A percentile compares a stretch with the other conserved stretches of the same genome.
phyloP scores from a whole-genome alignment of 1,140 invertebrate species.

The Atta cephalotes region DNA sequence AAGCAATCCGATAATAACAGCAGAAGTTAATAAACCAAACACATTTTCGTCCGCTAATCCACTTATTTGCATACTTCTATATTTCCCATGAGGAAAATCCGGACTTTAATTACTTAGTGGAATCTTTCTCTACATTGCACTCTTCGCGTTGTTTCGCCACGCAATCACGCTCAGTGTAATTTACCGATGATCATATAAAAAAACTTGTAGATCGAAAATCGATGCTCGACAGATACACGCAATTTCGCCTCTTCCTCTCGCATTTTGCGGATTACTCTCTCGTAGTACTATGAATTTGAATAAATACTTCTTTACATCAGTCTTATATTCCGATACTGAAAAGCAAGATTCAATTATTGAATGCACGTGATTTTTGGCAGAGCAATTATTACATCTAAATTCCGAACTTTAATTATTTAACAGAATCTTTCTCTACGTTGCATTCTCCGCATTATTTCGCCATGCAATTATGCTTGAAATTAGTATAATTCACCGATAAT shows the following conservation, averaged over 20 bases:
- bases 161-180: conserved; percentile 35
- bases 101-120: conserved; percentile 69
- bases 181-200: conserved; percentile 28
- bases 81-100: conserved; percentile 56
- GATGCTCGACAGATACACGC: no score
- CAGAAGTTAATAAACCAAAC: conserved; percentile 61
- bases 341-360: neutral
- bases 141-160: neutral
- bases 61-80: conserved; percentile 23
- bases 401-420: conserved; percentile 69
- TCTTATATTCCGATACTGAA: neutral
- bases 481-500: conserved; percentile 35
- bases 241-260: neutral
- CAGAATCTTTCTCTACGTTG: conserved; percentile 3
- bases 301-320: neutral
- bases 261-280: conserved; percentile 2
- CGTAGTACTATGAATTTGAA: neutral
- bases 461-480: conserved; percentile 12
- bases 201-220: neutral
- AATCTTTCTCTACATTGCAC: conserved; percentile 26
- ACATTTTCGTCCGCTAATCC: conserved; percentile 33
- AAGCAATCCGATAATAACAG: conserved; percentile 8
- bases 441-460: neutral
- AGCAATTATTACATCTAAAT: conserved; percentile 26
- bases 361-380: conserved; percentile 58